Evolutionary conservation across 2,797 vertebrate species (phyloP).

Genomic region (Aulostomus chinensis): DNA sequence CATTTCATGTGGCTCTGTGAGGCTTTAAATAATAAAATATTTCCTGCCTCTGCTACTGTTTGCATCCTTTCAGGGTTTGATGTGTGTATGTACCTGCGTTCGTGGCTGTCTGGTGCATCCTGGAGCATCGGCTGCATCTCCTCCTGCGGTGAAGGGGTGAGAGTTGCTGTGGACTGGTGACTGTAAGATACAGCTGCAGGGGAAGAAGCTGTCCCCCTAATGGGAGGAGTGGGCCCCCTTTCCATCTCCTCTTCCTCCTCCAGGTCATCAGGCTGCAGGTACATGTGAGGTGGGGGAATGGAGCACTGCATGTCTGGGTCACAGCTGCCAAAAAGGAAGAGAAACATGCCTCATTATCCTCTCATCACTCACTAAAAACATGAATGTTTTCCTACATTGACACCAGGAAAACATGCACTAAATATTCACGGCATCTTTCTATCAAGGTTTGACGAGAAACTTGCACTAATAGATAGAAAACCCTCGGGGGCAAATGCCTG

Average conservation of each 20-base stretch:
- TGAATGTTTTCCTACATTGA: constrained; percentile 29
- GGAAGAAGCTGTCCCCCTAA: constrained; percentile 94
- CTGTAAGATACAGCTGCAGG: constrained; percentile 97
- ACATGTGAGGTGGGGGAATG: constrained; percentile 93
- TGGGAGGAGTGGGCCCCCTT: constrained; percentile 93
- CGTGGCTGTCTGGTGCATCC: constrained; percentile 87
- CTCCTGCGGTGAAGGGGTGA: constrained; percentile 96
- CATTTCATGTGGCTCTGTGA: constrained; percentile 13
- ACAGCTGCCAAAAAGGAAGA: constrained; percentile 81
- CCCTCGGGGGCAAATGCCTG: constrained; percentile 26
- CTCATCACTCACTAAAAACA: constrained; percentile 47
- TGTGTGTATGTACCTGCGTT: constrained; percentile 94
- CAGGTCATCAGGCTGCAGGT: constrained; percentile 93
- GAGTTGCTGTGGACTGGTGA: constrained; percentile 97
- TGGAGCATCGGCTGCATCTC: constrained; percentile 97
- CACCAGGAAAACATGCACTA: constrained; percentile 47
- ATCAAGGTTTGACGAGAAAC: constrained; percentile 53
- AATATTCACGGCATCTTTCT: constrained; percentile 65
- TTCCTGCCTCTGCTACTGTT: background rate
- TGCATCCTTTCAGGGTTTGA: too few relatives aligned
- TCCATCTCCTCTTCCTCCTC: constrained; percentile 94
- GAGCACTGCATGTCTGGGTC: constrained; percentile 92
- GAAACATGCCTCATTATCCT: constrained; percentile 55
- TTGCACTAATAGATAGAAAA: constrained; percentile 48
- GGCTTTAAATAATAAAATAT: constrained; percentile 13